Conservation (phyloP, 1,140 invertebrate species). For the Calliopsis andreniformis region DNA sequence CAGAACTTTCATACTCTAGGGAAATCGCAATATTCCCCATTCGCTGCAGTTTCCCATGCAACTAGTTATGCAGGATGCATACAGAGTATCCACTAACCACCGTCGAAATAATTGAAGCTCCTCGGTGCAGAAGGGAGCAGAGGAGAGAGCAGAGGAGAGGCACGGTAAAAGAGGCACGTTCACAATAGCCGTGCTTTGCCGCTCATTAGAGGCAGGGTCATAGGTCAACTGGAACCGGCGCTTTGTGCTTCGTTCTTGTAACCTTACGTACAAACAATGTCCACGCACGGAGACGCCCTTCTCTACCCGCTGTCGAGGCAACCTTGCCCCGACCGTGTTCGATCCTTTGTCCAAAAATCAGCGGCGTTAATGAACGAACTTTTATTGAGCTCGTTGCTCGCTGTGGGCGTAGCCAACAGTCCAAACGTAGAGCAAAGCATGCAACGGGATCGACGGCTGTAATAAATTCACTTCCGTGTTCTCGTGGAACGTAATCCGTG, state of each 20-base stretch:
- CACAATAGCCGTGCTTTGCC: conserved; percentile 76
- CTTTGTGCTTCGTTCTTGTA: conserved; percentile 62
- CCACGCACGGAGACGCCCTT: conserved; percentile 53
- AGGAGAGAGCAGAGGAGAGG: conserved; percentile 31
- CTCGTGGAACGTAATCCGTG: not conserved
- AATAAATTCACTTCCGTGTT: conserved; percentile 25
- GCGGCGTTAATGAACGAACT: conserved; percentile 48
- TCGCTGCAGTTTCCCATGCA: no score
- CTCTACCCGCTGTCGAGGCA: conserved; percentile 17
- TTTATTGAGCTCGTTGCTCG: not conserved
- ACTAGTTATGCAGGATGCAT: no score
- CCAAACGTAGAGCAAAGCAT: conserved; percentile 38
- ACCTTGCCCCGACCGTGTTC: conserved; percentile 19
- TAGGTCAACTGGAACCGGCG: conserved; percentile 63
- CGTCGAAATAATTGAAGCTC: conserved; percentile 30
- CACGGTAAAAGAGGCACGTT: conserved; percentile 57
- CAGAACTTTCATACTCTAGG: no score
- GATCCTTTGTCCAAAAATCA: conserved; percentile 54
- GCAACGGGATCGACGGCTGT: conserved; percentile 2
- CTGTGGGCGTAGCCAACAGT: conserved; percentile 7
- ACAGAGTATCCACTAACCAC: no score
- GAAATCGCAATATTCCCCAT: no score
- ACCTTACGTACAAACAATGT: conserved; percentile 61
- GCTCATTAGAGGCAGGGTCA: conserved; percentile 77
- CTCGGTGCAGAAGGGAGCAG: not conserved